Conservation (phyloP, 92 coral and sea anemone species). For the Epizoanthus fatuus region DNA sequence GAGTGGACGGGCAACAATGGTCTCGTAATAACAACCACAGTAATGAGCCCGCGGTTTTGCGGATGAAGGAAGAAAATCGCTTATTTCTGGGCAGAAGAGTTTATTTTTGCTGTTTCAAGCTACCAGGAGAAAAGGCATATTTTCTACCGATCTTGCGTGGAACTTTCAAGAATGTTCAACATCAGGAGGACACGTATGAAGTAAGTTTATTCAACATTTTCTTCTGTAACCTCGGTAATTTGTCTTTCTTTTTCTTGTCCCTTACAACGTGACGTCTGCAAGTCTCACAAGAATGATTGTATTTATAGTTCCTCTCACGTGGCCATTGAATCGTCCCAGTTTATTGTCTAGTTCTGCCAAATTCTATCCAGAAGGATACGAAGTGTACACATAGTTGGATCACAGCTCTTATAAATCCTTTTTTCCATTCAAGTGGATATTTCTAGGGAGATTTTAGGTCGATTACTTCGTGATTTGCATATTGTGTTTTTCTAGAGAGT, state of each 20-base stretch:
- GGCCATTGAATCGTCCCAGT: neutral
- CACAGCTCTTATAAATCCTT: neutral
- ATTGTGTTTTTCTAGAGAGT: conserved; percentile 9
- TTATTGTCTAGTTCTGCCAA: neutral
- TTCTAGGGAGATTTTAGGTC: neutral
- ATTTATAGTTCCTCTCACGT: neutral
- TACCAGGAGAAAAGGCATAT: neutral
- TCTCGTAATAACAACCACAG: neutral
- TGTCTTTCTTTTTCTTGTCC: neutral
- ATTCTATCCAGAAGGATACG: neutral
- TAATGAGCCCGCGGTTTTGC: conserved; percentile 44
- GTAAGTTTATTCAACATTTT: conserved; percentile 22
- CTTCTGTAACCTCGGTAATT: neutral
- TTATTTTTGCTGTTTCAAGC: neutral
- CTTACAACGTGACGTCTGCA: neutral
- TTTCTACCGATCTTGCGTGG: conserved; percentile 1
- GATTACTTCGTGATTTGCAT: conserved; percentile 20
- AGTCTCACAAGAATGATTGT: neutral
- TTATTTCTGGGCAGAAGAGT: neutral
- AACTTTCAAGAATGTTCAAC: conserved; percentile 32
- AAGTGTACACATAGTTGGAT: conserved; percentile 20
- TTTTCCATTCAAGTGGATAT: neutral
- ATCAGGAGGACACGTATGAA: neutral
- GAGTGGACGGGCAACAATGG: conserved; percentile 20
- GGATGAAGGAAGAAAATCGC: conserved; percentile 30